Evolutionary conservation across 2,113 vertebrate genomes (phyloP), one percentile per base, ranked within the genome.

Genomic region (Silurus asotus): DNA sequence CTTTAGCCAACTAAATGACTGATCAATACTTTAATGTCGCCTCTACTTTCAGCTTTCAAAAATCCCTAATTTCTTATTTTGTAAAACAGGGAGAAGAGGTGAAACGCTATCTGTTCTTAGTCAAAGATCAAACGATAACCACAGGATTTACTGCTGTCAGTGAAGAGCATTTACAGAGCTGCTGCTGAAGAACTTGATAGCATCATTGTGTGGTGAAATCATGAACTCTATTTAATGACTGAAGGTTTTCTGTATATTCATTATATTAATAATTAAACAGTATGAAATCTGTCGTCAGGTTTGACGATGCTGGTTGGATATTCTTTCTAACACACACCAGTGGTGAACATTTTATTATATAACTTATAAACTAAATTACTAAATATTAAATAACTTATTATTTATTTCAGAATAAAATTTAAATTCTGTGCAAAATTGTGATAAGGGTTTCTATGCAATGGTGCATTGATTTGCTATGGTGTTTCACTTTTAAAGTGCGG

Each of bases 261-360:
- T 70, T 70, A 48, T 8, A 17, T 8, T 45, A n/a, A 64, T 70
- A 11, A 17, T 25, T 6, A 62, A 19, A 56, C 49, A 49, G 20
- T 8, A 49, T 45, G 11, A 17, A 1, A 0, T 64, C 79, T 70
- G 64, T 25, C 61, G 61, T 72, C 17, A 86, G 55, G 23, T 74
- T 53, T 59, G 62, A 67, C 48, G 25, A 82, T 55, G 72, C 62
- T 48, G 48, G 56, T 48, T 82, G 59, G 49, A 86, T 58, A 25
- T 51, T 78, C 62, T 65, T 23, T 20, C 45, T 56, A 58, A 23
- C 8, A n/a, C 15, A 87, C 17, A 83, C 48, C 45, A 59, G 49
- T 37, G 23, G 15, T 69, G 55, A 11, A 51, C 25, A n/a, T n/a
- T n/a, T n/a, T n/a, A n/a, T n/a, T n/a, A n/a, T n/a, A n/a, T n/a